Conservation (phyloP, 2,888 invertebrate genomes). For the Ectobius pallidus region DNA sequence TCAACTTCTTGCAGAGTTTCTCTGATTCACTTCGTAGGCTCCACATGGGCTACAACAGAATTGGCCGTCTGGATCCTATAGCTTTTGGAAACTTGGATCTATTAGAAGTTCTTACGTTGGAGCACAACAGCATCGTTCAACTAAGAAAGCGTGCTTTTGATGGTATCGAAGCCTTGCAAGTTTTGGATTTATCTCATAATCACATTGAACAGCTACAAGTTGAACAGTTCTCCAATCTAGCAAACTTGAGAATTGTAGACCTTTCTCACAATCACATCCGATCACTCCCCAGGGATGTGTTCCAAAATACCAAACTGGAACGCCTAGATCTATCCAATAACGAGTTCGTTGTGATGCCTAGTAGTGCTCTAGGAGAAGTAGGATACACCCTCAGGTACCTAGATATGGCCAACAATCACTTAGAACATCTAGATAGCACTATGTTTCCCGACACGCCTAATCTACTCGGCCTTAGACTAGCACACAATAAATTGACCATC, state of each 20-base stretch:
- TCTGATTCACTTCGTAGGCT: slow-evolving; percentile 70
- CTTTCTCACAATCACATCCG: slow-evolving; percentile 74
- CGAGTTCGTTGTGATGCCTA: slow-evolving; percentile 79
- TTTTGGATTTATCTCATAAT: slow-evolving; percentile 80
- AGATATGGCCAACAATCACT: slow-evolving; percentile 77
- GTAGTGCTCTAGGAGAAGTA: slow-evolving; percentile 76
- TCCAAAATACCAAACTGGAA: slow-evolving; percentile 79
- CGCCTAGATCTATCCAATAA: slow-evolving; percentile 81
- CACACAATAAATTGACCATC: slow-evolving; percentile 80
- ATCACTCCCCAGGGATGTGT: slow-evolving; percentile 77
- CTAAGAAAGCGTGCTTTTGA: slow-evolving; percentile 79
- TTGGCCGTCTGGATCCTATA: slow-evolving; percentile 71
- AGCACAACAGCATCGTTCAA: slow-evolving; percentile 73
- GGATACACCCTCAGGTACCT: slow-evolving; percentile 79
- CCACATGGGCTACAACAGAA: slow-evolving; percentile 75
- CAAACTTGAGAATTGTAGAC: slow-evolving; percentile 74
- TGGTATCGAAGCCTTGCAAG: slow-evolving; percentile 74
- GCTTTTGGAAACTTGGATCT: slow-evolving; percentile 73
- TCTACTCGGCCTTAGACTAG: slow-evolving; percentile 76
- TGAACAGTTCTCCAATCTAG: slow-evolving; percentile 79
- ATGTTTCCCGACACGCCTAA: slow-evolving; percentile 85
- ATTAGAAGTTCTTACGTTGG: slow-evolving; percentile 75
- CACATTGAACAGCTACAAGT: slow-evolving; percentile 75
- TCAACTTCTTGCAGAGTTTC: slow-evolving; percentile 67
- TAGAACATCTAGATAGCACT: slow-evolving; percentile 87